phyloP scores from a whole-genome alignment of 2,797 vertebrate species.

The Enteromius thamalakanensis region DNA sequence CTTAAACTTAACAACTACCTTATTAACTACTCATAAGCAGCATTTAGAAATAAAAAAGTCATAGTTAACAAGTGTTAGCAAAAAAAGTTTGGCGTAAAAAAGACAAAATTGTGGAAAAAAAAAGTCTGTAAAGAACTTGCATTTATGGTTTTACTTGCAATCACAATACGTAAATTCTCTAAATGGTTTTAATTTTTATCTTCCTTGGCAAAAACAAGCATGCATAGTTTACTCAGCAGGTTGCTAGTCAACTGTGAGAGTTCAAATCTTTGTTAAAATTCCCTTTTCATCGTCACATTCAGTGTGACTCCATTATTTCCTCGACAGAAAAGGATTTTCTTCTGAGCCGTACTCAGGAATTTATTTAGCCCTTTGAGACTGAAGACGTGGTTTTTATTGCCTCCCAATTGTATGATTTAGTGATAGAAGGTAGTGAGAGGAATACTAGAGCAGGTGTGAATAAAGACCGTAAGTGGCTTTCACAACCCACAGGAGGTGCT shows the following conservation, averaged over 20 bases:
- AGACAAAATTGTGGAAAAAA: no score
- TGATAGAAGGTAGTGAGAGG: constrained; percentile 16
- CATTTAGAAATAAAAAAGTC: no score
- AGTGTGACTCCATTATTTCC: constrained; percentile 9
- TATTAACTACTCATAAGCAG: no score
- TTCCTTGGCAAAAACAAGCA: neutral
- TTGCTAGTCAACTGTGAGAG: neutral
- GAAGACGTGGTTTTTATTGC: constrained; percentile 29
- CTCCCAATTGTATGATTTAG: constrained; percentile 46
- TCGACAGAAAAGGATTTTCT: constrained; percentile 29
- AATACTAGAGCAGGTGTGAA: constrained; percentile 51
- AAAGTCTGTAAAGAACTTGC: neutral
- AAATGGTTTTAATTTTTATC: neutral
- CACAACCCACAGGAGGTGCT: constrained; percentile 34
- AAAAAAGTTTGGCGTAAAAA: no score
- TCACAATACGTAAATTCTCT: neutral
- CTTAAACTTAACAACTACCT: no score
- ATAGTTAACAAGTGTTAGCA: no score
- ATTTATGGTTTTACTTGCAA: no score
- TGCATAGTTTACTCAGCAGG: neutral
- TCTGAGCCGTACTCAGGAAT: constrained; percentile 36
- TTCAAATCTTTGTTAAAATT: neutral
- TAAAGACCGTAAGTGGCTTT: constrained; percentile 27
- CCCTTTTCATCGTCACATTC: neutral
- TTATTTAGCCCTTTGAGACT: constrained; percentile 38